A percentile compares a stretch with the other conserved stretches of the same genome.
Evolutionary conservation across 2,888 invertebrate genomes (phyloP).

Genomic region (Thyatira batis): DNA sequence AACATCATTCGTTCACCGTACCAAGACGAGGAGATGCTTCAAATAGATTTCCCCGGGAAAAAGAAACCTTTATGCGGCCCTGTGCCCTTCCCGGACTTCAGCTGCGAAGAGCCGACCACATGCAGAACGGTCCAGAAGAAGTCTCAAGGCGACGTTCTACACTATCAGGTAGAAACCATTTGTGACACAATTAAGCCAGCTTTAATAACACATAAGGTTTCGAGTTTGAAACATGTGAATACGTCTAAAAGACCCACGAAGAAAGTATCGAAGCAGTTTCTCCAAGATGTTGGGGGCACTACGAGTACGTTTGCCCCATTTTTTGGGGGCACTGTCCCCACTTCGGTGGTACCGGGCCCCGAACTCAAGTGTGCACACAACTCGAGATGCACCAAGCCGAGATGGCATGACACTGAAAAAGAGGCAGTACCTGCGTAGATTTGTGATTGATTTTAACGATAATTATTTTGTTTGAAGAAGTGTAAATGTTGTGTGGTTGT

Average conservation of each 20-base stretch:
- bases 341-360: background rate
- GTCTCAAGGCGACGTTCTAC: background rate
- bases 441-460: too few species aligned
- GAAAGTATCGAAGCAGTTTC: background rate
- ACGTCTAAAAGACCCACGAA: background rate
- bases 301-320: background rate
- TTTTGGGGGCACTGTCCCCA: background rate
- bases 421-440: too few species aligned
- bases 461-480: too few species aligned
- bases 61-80: constrained; percentile 6
- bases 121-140: background rate
- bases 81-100: constrained; percentile 2
- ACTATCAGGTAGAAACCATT: background rate
- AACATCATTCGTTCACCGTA: background rate
- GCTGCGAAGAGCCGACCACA: constrained; percentile 8
- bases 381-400: background rate
- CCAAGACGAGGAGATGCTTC: background rate
- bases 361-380: background rate
- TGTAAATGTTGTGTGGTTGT: too few species aligned
- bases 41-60: background rate
- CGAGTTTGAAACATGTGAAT: background rate
- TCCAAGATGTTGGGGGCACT: background rate
- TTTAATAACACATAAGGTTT: background rate
- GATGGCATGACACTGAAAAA: background rate
- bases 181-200: background rate